Conservation (phyloP, 1,140 invertebrate genomes). For the Caenorhabditis latens region DNA sequence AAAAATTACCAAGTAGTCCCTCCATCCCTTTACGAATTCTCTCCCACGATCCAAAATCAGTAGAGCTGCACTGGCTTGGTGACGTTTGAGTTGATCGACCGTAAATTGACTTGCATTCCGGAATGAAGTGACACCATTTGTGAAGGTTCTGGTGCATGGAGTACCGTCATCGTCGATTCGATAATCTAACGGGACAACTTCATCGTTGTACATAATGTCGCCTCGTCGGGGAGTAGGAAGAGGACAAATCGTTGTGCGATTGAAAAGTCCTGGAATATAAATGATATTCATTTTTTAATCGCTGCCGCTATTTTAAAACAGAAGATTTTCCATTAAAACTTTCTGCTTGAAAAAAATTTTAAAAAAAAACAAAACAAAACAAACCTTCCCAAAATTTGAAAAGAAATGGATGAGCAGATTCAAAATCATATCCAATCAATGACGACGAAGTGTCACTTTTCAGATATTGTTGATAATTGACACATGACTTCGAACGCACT, state of each 20-base stretch:
- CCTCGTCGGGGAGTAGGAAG: background rate
- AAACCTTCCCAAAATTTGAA: conserved; percentile 52
- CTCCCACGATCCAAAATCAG: conserved; percentile 71
- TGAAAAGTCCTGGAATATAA: background rate
- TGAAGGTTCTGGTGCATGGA: conserved; percentile 17
- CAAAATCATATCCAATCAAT: background rate
- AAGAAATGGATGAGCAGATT: conserved; percentile 9
- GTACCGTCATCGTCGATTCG: conserved; percentile 54
- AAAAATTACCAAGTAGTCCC: conserved; percentile 69
- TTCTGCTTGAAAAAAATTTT: no score
- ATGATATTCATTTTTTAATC: background rate
- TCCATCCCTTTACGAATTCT: conserved; percentile 57
- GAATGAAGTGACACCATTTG: background rate
- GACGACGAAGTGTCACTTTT: background rate
- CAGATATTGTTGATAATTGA: conserved; percentile 59
- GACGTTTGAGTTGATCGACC: conserved; percentile 61
- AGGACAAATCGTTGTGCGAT: conserved; percentile 12
- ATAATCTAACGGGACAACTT: conserved; percentile 53
- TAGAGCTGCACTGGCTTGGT: conserved; percentile 62
- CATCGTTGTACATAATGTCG: background rate
- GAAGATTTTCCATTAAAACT: no score
- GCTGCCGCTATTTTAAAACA: no score
- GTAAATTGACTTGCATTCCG: conserved; percentile 20
- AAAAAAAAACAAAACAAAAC: background rate
- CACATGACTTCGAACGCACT: conserved; percentile 31